Evolutionary conservation across 2,113 vertebrate species (phyloP), one percentile per base, ranked within the genome.

Genomic region (Epinephelus cyanopodus): DNA sequence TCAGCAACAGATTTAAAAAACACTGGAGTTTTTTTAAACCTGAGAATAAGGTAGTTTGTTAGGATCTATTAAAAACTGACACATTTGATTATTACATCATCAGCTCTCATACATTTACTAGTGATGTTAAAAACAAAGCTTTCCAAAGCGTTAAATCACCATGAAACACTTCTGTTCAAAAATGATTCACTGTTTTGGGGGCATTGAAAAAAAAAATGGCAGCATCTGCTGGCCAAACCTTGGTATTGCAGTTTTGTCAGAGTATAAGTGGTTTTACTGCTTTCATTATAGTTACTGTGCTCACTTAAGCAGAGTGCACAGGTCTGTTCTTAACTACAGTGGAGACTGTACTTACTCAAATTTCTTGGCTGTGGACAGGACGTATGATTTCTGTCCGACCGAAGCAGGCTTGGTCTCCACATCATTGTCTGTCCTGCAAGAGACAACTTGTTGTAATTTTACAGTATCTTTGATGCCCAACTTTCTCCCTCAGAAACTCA

Each of bases 271-370:
- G 33, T 42, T 64, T 64, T 21, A 23, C 37, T 23, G 21, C 17
- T n/a, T 17, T 33, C 17, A 4, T 21, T 15, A 15, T 14, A 12
- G 29, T 45, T 18, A 39, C 3, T 23, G 21, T 48, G 19, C 25
- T 45, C 14, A 42, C 1, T 67, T 5, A 42, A 23, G 1, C 63
- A 23, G 1, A 64, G 33, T n/a, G 0, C 15, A 42, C 21, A n/a
- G 21, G 23, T 58, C 13, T 69, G 48, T 67, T 27, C 17, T n/a
- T 21, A 9, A 27, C 5, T 2, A 25, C 23, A 66, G 4, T 11
- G 9, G 25, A 4, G 9, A 67, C 18, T 52, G 18, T 37, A 90
- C 94, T 93, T 64, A 95, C 94, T 92, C 91, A 87, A 89, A 94
- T 65, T 23, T 94, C 74, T n/a, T 92, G 56, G 71, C 12, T 15